Evolutionary conservation across 2,113 vertebrate species (phyloP), one percentile per base, ranked within the genome.

Genomic region (Onychostoma macrolepis): DNA sequence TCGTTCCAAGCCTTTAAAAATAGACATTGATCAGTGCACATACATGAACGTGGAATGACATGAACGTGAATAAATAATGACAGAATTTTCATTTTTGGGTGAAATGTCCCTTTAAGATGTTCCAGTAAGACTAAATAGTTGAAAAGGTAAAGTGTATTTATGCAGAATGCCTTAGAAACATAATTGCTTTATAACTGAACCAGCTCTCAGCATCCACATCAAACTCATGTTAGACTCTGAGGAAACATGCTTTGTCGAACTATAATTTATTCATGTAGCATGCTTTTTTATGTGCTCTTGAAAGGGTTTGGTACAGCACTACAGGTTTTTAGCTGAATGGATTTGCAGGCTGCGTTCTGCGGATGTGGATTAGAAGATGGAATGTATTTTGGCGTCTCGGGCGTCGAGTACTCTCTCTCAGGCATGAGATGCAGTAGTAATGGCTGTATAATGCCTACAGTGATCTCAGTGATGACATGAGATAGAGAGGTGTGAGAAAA

Each of bases 371-470:
- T 50, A 84, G 76, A 81, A 77, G 36, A 84, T 50, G 50, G 33
- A 56, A 65, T 83, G 80, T 82, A 78, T 88, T 78, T 86, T 78
- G 74, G 24, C 65, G 8, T 80, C 88, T 87, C 43, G 38, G 75
- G 79, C 56, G 10, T 33, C 10, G 75, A 72, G 87, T 75, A 69
- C 30, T 74, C 48, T 82, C 65, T 63, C 65, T 71, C 83, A 84
- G 88, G 77, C 84, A 84, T 84, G 85, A 36, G 86, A 87, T 80
- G 71, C 74, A 67, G 28, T 77, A 74, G 78, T 90, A 65, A 87
- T 91, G 77, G 85, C 84, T 30, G 72, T 82, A 65, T 88, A 85
- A 92, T 83, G 84, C 88, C 78, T 88, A 71, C 81, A 88, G 86
- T 87, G 83, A 88, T 88, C 72, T 90, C 36, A 87, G 76, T 86